A percentile compares a stretch with the other conserved stretches of the same genome.
Evolutionary conservation across 2,888 invertebrate species (phyloP).

Genomic region (Ophion ellenae): DNA sequence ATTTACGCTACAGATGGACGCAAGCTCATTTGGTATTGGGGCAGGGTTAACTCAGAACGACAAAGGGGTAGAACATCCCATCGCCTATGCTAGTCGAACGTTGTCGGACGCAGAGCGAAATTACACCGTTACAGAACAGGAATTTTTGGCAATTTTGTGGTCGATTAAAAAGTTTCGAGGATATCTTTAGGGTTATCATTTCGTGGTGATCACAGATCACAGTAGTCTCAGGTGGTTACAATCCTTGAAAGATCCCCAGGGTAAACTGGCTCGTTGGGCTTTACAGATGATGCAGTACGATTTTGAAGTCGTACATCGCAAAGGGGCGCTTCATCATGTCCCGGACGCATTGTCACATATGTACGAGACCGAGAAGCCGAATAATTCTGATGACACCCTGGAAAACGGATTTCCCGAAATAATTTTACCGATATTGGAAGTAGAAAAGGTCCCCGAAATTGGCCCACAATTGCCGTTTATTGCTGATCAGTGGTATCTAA

Average conservation of each 20-base stretch:
- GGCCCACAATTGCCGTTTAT: background rate
- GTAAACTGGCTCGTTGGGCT: conserved; percentile 51
- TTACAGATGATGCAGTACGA: conserved; percentile 39
- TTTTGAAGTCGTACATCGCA: conserved; percentile 27
- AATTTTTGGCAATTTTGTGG: conserved; percentile 55
- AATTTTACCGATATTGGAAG: background rate
- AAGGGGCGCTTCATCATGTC: conserved; percentile 39
- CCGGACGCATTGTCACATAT: conserved; percentile 57
- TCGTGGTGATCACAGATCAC: conserved; percentile 71
- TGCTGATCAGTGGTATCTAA: conserved; percentile 14
- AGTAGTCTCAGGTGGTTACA: conserved; percentile 67
- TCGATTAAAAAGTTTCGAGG: conserved; percentile 64
- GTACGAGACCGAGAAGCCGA: conserved; percentile 2
- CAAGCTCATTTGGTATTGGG: no score
- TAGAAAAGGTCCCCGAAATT: background rate
- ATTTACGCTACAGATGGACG: no score
- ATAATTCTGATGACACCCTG: no score
- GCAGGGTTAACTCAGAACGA: no score
- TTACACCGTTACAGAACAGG: no score
- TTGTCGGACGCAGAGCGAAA: no score
- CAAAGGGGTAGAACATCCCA: no score
- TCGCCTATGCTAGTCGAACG: no score
- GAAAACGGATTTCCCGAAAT: background rate
- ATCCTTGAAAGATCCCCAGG: conserved; percentile 66
- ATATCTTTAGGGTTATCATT: conserved; percentile 68